Evolutionary conservation across 2,888 invertebrate genomes (phyloP).

Genomic region (Norana najaformis): DNA sequence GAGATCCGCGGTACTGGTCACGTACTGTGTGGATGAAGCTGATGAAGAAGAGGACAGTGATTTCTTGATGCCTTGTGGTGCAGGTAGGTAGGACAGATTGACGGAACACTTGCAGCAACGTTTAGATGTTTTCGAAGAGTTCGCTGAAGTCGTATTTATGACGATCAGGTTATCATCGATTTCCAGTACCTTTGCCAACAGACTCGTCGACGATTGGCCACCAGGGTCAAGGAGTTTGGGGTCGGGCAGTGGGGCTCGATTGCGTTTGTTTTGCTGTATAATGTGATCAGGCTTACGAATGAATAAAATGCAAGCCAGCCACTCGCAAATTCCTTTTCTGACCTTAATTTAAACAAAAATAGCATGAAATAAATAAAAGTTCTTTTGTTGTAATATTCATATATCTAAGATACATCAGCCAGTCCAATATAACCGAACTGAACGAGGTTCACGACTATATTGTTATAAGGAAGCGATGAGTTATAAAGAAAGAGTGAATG

Average conservation of each 20-base stretch:
- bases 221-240: conserved; percentile 62
- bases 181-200: conserved; percentile 93
- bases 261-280: background rate
- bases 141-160: background rate
- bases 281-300: background rate
- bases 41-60: background rate
- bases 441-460: too few relatives aligned
- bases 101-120: background rate
- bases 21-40: background rate
- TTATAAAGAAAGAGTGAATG: too few relatives aligned
- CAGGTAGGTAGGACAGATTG: background rate
- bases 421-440: too few relatives aligned
- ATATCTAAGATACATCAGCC: too few relatives aligned
- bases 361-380: background rate
- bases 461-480: too few relatives aligned
- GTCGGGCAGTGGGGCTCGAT: background rate
- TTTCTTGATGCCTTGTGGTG: background rate
- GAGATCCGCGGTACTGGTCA: background rate
- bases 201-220: conserved; percentile 89
- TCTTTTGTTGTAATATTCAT: too few relatives aligned
- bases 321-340: conserved; percentile 17
- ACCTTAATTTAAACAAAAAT: background rate
- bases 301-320: background rate
- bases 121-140: background rate
- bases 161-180: conserved; percentile 79